Evolutionary conservation across 2,888 invertebrate genomes (phyloP).

Genomic region (Alviniconcha strummeri): DNA sequence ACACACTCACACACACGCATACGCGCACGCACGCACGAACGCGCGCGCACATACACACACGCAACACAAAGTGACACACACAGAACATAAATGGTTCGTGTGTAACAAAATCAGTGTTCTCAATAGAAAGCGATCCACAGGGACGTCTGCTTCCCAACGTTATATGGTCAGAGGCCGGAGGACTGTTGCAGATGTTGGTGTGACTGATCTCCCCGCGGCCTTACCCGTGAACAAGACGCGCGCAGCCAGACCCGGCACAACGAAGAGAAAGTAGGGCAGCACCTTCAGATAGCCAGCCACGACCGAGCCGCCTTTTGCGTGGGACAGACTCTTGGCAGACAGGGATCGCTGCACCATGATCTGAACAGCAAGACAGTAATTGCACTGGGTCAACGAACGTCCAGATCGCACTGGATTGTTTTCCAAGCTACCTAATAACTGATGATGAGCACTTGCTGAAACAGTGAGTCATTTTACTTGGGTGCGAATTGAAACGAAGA

Average conservation of each 20-base stretch:
- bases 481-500: too few relatives aligned
- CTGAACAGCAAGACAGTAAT: constrained; percentile 54
- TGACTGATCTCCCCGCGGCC: too few relatives aligned
- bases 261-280: constrained; percentile 74
- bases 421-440: too few relatives aligned
- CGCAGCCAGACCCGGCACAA: constrained; percentile 75
- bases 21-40: constrained; percentile 14
- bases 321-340: constrained; percentile 75
- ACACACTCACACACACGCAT: neutral
- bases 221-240: constrained; percentile 74
- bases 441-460: too few relatives aligned
- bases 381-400: too few relatives aligned
- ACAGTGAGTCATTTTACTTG: too few relatives aligned
- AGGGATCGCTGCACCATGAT: constrained; percentile 77
- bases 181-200: too few relatives aligned
- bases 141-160: too few relatives aligned
- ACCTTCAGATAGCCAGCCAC: constrained; percentile 75
- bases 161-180: too few relatives aligned
- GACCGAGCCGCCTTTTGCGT: constrained; percentile 75
- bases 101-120: too few relatives aligned
- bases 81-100: neutral
- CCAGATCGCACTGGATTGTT: too few relatives aligned
- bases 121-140: too few relatives aligned
- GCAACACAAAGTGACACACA: constrained; percentile 18
- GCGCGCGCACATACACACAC: constrained; percentile 18